Conservation (phyloP, 23 tunicate species). For the Styela clava region DNA sequence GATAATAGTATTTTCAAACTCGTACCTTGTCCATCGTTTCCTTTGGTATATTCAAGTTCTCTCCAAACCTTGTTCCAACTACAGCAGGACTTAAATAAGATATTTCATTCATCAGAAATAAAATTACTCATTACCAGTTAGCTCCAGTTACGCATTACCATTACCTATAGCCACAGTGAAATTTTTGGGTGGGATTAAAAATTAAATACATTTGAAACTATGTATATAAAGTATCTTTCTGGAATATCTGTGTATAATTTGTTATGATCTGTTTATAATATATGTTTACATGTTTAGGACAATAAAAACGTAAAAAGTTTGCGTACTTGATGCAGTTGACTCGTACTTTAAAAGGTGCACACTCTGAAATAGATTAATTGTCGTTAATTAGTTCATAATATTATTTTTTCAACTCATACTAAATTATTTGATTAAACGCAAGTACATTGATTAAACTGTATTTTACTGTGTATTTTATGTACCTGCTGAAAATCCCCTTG, state of each 20-base stretch:
- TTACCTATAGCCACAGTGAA: not conserved
- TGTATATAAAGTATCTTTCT: not conserved
- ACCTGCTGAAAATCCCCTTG: conserved; percentile 37
- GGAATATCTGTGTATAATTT: too few species aligned
- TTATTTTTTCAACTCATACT: too few species aligned
- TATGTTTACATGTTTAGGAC: too few species aligned
- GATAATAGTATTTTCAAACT: too few species aligned
- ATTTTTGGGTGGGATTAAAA: not conserved
- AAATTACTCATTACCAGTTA: not conserved
- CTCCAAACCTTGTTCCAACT: conserved; percentile 7
- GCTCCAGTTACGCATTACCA: not conserved
- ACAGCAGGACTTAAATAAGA: conserved; percentile 12
- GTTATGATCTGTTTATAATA: too few species aligned
- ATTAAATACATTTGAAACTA: not conserved
- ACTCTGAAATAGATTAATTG: conserved; percentile 22
- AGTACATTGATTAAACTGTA: too few species aligned
- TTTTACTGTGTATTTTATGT: too few species aligned
- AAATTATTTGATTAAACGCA: too few species aligned
- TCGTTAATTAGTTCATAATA: too few species aligned
- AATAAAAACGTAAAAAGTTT: too few species aligned
- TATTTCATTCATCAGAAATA: not conserved
- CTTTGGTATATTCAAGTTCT: not conserved
- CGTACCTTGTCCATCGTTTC: not conserved
- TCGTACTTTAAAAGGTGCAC: conserved; percentile 21
- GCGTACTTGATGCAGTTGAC: conserved; percentile 35